These are phyloP conservation scores for Labeo calbasu DNA, from an alignment of 2,797 vertebrate genomes.

Conservation along the genomic window DNA sequence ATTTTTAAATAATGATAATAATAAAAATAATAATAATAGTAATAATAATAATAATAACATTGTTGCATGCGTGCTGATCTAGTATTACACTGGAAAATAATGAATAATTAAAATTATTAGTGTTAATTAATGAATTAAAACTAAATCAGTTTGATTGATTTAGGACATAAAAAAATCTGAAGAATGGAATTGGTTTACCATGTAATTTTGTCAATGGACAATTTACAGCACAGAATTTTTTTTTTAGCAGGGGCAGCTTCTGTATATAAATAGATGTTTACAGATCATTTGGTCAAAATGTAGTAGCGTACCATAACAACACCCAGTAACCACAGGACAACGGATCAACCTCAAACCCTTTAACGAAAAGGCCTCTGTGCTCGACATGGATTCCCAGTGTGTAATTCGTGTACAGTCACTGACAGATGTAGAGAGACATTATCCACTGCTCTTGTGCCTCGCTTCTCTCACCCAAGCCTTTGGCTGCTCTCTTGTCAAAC, in stretches of 20 bases:
- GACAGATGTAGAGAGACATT: slow-evolving; percentile 46
- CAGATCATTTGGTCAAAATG: slow-evolving; percentile 6
- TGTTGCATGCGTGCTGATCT: background rate
- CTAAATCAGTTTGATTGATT: background rate
- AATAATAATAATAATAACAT: too few relatives aligned
- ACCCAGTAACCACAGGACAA: slow-evolving; percentile 18
- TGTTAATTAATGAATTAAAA: too few relatives aligned
- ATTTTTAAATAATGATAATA: too few relatives aligned
- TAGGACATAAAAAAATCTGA: background rate
- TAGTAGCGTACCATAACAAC: slow-evolving; percentile 17
- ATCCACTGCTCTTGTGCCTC: slow-evolving; percentile 12
- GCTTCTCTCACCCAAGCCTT: slow-evolving; percentile 33
- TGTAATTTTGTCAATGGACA: background rate
- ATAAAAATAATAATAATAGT: too few relatives aligned
- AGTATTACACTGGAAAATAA: background rate
- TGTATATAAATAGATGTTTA: slow-evolving; percentile 24
- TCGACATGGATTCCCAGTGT: slow-evolving; percentile 35
- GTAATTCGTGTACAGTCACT: slow-evolving; percentile 36
- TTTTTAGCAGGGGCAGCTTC: background rate
- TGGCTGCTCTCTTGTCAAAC: slow-evolving; percentile 67
- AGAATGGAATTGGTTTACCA: background rate
- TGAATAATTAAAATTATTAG: too few relatives aligned
- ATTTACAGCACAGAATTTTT: background rate
- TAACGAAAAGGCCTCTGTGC: background rate
- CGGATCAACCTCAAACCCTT: slow-evolving; percentile 29